phyloP scores from a whole-genome alignment of 2,113 vertebrate species.

The Phalacrocorax aristotelis region DNA sequence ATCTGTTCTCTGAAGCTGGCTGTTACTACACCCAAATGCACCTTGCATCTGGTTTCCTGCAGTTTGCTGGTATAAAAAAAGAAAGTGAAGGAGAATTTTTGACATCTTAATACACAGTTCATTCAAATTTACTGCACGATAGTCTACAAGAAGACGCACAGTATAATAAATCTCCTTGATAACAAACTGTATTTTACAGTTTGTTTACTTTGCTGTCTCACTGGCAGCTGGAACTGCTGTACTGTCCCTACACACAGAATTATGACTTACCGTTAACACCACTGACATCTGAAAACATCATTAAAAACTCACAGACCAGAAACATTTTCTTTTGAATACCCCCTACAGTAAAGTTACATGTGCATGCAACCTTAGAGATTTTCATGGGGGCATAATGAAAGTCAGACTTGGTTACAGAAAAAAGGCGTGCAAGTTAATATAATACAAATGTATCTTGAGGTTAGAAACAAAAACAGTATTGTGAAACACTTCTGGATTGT shows the following conservation, averaged over 20 bases:
- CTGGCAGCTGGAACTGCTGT: background rate
- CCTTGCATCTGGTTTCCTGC: constrained; percentile 71
- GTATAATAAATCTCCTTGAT: background rate
- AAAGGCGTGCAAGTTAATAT: background rate
- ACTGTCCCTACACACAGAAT: background rate
- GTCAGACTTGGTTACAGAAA: background rate
- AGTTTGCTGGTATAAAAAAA: constrained; percentile 67
- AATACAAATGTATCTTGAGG: background rate
- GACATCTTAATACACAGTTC: background rate
- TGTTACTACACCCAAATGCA: constrained; percentile 74
- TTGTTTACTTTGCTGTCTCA: background rate
- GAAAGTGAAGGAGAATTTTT: constrained; percentile 30
- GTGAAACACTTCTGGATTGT: background rate
- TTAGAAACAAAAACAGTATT: background rate
- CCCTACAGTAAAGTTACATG: background rate
- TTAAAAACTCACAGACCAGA: background rate
- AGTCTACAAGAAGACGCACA: background rate
- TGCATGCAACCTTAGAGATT: background rate
- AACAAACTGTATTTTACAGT: background rate
- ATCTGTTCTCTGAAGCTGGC: constrained; percentile 73
- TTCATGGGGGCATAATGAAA: background rate
- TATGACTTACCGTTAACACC: background rate
- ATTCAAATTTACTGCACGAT: background rate
- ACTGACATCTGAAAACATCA: background rate
- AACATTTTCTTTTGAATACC: background rate